Conservation (phyloP, 2,888 invertebrate species). For the Drosophila gaucha region DNA sequence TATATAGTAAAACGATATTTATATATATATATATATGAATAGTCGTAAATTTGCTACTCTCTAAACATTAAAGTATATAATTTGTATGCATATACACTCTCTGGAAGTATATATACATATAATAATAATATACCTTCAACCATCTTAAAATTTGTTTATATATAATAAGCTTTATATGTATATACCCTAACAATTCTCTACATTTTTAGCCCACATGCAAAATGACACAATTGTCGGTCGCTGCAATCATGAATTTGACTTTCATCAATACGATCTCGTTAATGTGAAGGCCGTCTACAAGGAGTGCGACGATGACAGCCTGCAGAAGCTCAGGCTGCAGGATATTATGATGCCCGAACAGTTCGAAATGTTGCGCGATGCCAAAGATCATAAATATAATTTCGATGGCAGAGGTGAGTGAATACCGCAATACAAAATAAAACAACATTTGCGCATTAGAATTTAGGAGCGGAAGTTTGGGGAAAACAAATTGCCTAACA, state of each 20-base stretch:
- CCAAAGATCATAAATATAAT: slow-evolving; percentile 76
- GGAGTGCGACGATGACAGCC: slow-evolving; percentile 66
- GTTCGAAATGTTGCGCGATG: slow-evolving; percentile 79
- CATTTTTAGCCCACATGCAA: slow-evolving; percentile 79
- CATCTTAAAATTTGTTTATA: no score
- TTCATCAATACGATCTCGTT: slow-evolving; percentile 74
- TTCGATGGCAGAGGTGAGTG: slow-evolving; percentile 74
- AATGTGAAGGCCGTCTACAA: slow-evolving; percentile 58
- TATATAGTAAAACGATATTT: no score
- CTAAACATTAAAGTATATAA: no score
- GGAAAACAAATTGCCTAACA: slow-evolving; percentile 60
- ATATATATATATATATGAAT: no score
- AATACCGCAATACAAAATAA: not conserved
- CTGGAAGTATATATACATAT: no score
- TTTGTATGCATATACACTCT: no score
- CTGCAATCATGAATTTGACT: slow-evolving; percentile 81
- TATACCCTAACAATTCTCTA: no score
- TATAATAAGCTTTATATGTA: not conserved
- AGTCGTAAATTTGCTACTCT: no score
- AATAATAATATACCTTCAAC: no score
- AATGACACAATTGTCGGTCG: slow-evolving; percentile 77
- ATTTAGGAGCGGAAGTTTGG: not conserved
- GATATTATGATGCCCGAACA: slow-evolving; percentile 81
- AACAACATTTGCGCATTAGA: slow-evolving; percentile 64
- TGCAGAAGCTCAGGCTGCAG: slow-evolving; percentile 59